A percentile compares a stretch with the other conserved stretches of the same genome.
These are phyloP conservation scores for Melanogrammus aeglefinus DNA, from an alignment of 2,797 vertebrate species.

Conservation along the genomic window DNA sequence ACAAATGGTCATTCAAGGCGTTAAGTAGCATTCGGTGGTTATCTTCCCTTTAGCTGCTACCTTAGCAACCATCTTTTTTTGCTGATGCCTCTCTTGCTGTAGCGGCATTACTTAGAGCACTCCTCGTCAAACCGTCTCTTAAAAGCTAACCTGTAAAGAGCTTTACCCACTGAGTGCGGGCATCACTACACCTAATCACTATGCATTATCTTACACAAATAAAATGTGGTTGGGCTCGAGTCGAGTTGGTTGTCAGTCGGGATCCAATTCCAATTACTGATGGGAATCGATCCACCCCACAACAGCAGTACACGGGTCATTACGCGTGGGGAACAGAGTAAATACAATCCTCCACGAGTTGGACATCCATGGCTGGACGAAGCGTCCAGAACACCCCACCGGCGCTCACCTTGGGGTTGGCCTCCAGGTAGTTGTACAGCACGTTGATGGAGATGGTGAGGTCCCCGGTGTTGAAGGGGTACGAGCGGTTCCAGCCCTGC, in stretches of 20 bases:
- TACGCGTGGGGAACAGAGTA: not conserved
- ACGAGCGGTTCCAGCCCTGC: slow-evolving; percentile 91
- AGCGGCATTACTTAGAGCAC: not conserved
- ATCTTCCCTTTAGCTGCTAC: not conserved
- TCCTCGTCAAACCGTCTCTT: not conserved
- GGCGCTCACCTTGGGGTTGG: slow-evolving; percentile 81
- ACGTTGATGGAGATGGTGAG: slow-evolving; percentile 91
- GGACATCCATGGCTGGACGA: not conserved
- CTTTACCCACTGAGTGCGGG: too few species aligned
- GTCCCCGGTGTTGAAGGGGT: slow-evolving; percentile 91
- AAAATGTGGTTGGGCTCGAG: not conserved
- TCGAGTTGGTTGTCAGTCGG: not conserved
- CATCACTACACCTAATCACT: not conserved
- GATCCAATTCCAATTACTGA: not conserved
- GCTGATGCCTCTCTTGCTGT: not conserved
- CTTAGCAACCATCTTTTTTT: not conserved
- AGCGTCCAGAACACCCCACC: not conserved
- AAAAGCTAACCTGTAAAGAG: not conserved
- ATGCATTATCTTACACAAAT: not conserved
- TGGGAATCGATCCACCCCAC: not conserved
- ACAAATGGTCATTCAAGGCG: not conserved
- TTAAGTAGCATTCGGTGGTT: not conserved
- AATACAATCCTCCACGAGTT: not conserved
- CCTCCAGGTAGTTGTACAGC: slow-evolving; percentile 91
- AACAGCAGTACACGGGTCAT: not conserved